These are phyloP conservation scores for Aquatica leii DNA, from an alignment of 2,888 invertebrate species.

Conservation along the genomic window DNA sequence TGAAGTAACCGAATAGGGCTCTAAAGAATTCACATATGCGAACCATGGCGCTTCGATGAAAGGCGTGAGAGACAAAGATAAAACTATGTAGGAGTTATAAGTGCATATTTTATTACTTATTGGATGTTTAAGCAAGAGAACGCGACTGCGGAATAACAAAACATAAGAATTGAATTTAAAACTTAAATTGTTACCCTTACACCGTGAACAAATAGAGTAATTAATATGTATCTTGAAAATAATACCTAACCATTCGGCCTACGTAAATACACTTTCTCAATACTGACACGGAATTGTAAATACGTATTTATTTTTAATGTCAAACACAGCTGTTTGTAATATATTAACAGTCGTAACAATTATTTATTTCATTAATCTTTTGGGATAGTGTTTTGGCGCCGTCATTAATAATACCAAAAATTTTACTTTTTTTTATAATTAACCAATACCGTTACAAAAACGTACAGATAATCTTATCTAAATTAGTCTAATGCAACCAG, in stretches of 20 bases:
- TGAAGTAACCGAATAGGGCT: conserved; percentile 20
- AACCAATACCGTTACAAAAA: too few relatives aligned
- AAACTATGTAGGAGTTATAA: conserved; percentile 45
- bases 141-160: conserved; percentile 43
- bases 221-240: conserved; percentile 10
- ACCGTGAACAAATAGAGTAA: conserved; percentile 19
- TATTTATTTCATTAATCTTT: conserved; percentile 10
- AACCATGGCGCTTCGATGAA: conserved; percentile 28
- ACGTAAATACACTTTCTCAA: neutral
- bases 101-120: conserved; percentile 55
- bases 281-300: conserved; percentile 5
- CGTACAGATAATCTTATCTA: too few relatives aligned
- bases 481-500: too few relatives aligned
- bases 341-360: conserved; percentile 7
- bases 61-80: conserved; percentile 36
- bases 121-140: conserved; percentile 48
- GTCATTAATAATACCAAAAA: conserved; percentile 7
- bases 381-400: conserved; percentile 7
- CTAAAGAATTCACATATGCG: conserved; percentile 37
- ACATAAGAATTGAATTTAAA: conserved; percentile 36
- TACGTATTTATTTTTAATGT: conserved; percentile 8
- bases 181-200: conserved; percentile 21
- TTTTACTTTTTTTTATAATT: neutral
- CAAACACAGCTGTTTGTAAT: conserved; percentile 8
- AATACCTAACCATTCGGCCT: conserved; percentile 13